Evolutionary conservation across 2,888 invertebrate genomes (phyloP).

Genomic region (Cacoxenus indagator): DNA sequence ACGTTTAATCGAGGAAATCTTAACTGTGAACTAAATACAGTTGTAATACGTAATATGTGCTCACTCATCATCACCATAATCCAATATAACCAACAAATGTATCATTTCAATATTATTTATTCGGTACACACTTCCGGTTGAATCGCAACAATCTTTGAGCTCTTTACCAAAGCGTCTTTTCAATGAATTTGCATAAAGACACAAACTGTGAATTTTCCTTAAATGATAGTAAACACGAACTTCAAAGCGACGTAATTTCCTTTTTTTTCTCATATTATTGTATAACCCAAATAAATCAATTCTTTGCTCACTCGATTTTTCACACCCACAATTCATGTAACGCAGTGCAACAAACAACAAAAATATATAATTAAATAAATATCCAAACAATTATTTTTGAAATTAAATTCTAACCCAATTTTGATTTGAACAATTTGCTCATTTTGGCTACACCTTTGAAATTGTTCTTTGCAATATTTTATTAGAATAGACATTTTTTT

Average conservation of each 20-base stretch:
- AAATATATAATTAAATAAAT: constrained; percentile 32
- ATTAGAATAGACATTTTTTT: not conserved
- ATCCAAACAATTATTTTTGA: constrained; percentile 9
- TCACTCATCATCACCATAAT: no score
- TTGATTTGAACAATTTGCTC: constrained; percentile 1
- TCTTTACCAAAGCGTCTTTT: constrained; percentile 59
- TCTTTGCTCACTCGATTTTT: constrained; percentile 57
- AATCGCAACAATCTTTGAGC: constrained; percentile 48
- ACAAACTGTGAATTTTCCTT: constrained; percentile 66
- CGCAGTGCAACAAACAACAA: constrained; percentile 25
- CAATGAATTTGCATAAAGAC: constrained; percentile 67
- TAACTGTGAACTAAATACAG: no score
- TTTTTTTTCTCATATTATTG: constrained; percentile 21
- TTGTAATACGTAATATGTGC: no score
- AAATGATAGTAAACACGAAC: constrained; percentile 60
- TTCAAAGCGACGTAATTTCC: constrained; percentile 21
- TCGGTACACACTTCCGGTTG: no score
- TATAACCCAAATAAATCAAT: constrained; percentile 47
- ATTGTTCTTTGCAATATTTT: not conserved
- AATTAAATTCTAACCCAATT: not conserved
- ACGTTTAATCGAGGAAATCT: no score
- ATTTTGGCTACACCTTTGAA: not conserved
- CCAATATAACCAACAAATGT: no score
- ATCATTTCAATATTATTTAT: no score
- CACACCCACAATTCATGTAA: constrained; percentile 15